phyloP scores from a whole-genome alignment of 1,140 invertebrate genomes.

The Sogatella furcifera region DNA sequence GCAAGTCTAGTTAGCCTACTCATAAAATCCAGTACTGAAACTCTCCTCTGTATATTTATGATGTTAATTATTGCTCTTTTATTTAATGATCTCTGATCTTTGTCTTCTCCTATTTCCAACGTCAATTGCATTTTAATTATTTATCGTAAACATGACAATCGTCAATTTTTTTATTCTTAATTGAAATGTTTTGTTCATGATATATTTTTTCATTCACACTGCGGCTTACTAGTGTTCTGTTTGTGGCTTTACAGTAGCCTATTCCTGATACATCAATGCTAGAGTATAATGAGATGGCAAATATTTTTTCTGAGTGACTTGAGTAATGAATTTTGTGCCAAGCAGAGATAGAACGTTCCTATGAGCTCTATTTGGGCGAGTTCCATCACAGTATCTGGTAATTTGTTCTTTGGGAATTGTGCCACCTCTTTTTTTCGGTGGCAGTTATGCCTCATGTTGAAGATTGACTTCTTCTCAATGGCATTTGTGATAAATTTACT shows the following conservation, averaged over 20 bases:
- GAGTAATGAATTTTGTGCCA: slow-evolving; percentile 7
- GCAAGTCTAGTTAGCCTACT: too few relatives aligned
- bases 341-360: not conserved
- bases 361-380: not conserved
- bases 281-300: too few relatives aligned
- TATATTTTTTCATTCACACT: too few relatives aligned
- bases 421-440: not conserved
- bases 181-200: slow-evolving; percentile 9
- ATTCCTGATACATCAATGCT: too few relatives aligned
- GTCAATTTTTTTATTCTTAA: slow-evolving; percentile 3
- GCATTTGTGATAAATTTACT: not conserved
- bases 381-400: not conserved
- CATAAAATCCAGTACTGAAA: too few relatives aligned
- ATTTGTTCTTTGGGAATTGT: not conserved
- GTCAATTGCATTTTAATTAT: not conserved
- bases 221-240: too few relatives aligned
- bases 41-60: not conserved
- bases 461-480: too few relatives aligned
- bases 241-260: too few relatives aligned
- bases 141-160: slow-evolving; percentile 4
- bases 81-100: not conserved
- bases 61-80: not conserved
- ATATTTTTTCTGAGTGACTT: too few relatives aligned
- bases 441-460: not conserved
- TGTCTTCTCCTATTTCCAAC: not conserved